These are phyloP conservation scores for Paracanthobrama guichenoti DNA, from an alignment of 2,113 vertebrate species.

Conservation along the genomic window DNA sequence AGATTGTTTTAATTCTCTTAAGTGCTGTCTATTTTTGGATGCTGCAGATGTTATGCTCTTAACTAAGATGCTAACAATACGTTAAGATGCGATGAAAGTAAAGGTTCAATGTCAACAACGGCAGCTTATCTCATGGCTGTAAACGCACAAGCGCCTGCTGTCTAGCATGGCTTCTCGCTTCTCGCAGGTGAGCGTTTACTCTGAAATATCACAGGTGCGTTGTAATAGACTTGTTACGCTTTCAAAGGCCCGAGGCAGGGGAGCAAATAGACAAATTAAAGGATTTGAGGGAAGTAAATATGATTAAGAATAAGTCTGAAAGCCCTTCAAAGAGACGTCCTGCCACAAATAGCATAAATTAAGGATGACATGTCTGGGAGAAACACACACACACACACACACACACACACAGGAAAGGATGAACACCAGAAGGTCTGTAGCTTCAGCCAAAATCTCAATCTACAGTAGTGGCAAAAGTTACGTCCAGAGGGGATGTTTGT, in stretches of 20 bases:
- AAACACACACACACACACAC: neutral
- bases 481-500: too few relatives aligned
- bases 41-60: slow-evolving; percentile 22
- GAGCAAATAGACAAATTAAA: slow-evolving; percentile 51
- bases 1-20: slow-evolving; percentile 42
- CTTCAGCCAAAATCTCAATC: neutral
- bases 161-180: neutral
- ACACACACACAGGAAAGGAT: neutral
- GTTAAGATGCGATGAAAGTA: neutral
- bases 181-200: neutral
- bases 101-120: neutral
- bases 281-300: slow-evolving; percentile 25
- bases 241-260: slow-evolving; percentile 57
- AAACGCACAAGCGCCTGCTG: too few relatives aligned
- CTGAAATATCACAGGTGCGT: slow-evolving; percentile 44
- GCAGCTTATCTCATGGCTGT: neutral
- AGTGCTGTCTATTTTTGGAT: slow-evolving; percentile 53
- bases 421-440: slow-evolving; percentile 5
- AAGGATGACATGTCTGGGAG: slow-evolving; percentile 56
- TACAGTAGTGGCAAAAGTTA: neutral
- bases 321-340: slow-evolving; percentile 50
- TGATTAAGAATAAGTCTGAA: slow-evolving; percentile 53
- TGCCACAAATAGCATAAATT: slow-evolving; percentile 58
- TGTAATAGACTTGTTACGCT: slow-evolving; percentile 65
- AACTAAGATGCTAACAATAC: slow-evolving; percentile 38